Evolutionary conservation across 2,113 vertebrate species (phyloP), one percentile per base, ranked within the genome.

Genomic region (Neomonachus schauinslandi): DNA sequence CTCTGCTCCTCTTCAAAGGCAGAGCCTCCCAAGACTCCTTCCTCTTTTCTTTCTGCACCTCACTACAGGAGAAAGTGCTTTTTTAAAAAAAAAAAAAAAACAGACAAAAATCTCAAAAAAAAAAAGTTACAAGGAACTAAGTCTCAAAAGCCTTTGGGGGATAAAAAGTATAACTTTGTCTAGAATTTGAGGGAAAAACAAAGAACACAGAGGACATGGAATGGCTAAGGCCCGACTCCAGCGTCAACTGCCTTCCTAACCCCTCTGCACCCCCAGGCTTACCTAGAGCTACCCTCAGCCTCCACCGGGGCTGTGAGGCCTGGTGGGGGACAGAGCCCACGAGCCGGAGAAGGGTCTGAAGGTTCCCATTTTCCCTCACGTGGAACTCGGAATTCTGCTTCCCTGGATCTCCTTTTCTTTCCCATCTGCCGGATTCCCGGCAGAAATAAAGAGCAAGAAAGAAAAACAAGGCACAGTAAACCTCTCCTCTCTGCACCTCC

Each of bases 121-220:
- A 28, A 57, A 57, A 24, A 53, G 83, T 55, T 59, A 65, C 69
- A 39, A 93, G 84, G 36, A 46, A 24, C 65, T 91, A 83, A 92
- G 31, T 91, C 93, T 84, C 77, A 57, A 77, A 96, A 92, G 72
- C 82, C 82, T 86, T 55, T 74, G 80, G 21, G 85, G 71, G 69
- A 77, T 92, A 82, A 93, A 97, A 89, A 91, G 65, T 31, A 86
- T 15, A 93, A 91, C 59, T 33, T 51, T 87, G 79, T n/a, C 55
- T 79, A 42, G 26, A 21, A 63, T 5, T n/a, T 14, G 84, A 57
- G n/a, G 31, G 16, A 26, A n/a, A 71, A 51, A 61, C 65, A 83
- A 46, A 82, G 42, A 19, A 4, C 22, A 3, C 51, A 6, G 69
- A 19, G 16, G 31, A 9, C 4, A 1, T 0, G 8, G 4, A 19